phyloP scores from a whole-genome alignment of 1,140 invertebrate species.

The Hesperophylax magnus region DNA sequence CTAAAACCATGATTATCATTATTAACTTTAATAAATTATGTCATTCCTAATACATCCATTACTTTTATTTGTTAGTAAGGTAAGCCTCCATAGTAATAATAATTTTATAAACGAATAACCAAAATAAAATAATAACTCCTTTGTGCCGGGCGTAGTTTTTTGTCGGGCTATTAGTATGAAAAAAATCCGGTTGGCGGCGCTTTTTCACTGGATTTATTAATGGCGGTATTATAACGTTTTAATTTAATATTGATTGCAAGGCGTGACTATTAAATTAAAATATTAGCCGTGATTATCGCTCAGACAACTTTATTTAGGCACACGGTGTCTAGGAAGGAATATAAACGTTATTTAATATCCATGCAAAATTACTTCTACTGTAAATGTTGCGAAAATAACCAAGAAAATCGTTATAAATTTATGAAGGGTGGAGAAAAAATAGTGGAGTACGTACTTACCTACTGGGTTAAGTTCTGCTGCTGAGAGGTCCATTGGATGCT shows the following conservation, averaged over 20 bases:
- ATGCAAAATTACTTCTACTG: too few species aligned
- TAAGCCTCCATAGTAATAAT: not conserved
- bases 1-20: too few species aligned
- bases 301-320: constrained; percentile 29
- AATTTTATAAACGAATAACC: not conserved
- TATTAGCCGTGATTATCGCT: constrained; percentile 35
- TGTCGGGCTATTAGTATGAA: constrained; percentile 17
- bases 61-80: too few species aligned
- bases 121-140: too few species aligned
- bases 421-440: too few species aligned
- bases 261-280: constrained; percentile 35
- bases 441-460: too few species aligned
- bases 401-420: too few species aligned
- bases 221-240: constrained; percentile 35
- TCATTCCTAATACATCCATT: too few species aligned
- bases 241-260: constrained; percentile 34
- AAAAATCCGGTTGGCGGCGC: constrained; percentile 30
- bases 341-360: not conserved
- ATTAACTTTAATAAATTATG: too few species aligned
- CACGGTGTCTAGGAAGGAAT: not conserved
- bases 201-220: constrained; percentile 30
- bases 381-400: too few species aligned
- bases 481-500: too few species aligned
- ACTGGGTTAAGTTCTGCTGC: too few species aligned
- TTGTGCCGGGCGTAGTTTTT: not conserved